Conservation (phyloP, 2,888 invertebrate genomes). For the Hydrotaea cyrtoneurina region DNA sequence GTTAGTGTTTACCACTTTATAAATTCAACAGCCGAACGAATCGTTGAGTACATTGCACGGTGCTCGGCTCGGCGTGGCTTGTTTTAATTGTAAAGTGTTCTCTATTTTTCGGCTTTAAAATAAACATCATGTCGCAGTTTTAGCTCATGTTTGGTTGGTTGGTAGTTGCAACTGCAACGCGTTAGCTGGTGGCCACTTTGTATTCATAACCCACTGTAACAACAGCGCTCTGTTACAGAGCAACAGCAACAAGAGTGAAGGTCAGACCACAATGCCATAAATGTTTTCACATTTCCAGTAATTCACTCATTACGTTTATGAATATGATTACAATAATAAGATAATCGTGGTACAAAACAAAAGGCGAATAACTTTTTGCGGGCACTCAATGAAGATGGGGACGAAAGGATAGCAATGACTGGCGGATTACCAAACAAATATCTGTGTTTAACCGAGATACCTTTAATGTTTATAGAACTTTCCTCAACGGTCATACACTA, state of each 20-base stretch:
- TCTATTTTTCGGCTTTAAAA: not conserved
- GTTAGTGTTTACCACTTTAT: no score
- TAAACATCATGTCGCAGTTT: not conserved
- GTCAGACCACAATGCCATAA: conserved; percentile 50
- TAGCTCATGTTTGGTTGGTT: not conserved
- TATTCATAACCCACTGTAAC: no score
- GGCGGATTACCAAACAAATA: no score
- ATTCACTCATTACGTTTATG: not conserved
- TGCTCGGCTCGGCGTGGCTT: not conserved
- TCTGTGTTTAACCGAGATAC: no score
- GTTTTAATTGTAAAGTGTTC: not conserved
- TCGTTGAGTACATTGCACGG: not conserved
- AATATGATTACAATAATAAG: not conserved
- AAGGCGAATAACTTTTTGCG: not conserved
- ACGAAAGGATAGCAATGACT: no score
- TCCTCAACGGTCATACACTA: no score
- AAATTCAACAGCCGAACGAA: not conserved
- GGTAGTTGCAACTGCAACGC: not conserved
- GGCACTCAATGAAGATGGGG: not conserved
- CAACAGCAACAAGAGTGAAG: conserved; percentile 36
- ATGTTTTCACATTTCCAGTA: conserved; percentile 15
- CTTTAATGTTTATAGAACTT: no score
- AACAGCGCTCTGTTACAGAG: no score
- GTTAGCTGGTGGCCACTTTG: not conserved
- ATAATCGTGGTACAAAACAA: not conserved